Base-by-base conservation (phyloP, 2,113 vertebrate genomes). In the Pterocles orientalis region DNA sequence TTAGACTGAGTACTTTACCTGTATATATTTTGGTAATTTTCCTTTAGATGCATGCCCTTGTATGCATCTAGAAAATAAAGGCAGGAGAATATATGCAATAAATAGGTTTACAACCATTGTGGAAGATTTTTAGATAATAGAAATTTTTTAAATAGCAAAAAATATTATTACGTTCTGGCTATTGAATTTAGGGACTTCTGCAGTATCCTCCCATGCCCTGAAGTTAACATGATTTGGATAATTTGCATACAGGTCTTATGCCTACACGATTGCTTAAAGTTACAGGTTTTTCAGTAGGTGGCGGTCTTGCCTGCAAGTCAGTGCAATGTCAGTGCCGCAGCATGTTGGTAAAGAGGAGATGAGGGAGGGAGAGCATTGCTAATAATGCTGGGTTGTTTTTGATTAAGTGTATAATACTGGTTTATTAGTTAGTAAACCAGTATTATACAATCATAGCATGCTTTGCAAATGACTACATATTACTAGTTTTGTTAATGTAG, bases 241-340 rank as follows among this genome's bases (percentile, higher is more conserved):
- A 33, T 65, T 82, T 77, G 9, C 6, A 0, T 53, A 28, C 21
- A 69, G 34, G 7, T 71, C 29, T 69, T 53, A 17, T 17, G 43
- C 17, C 9, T 50, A 5, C 18, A 10, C 0, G 3, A 17, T 34
- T 64, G 17, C 29, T 28, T 62, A 11, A 51, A 54, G 28, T 19
- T 41, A 34, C 15, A 12, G 17, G 15, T 43, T 86, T 90, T 90
- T 93, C 70, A 1, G 64, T 88, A 95, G 93, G 58, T 95, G 95
- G 75, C 86, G 92, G 47, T 64, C 78, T 62, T 77, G 87, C 45
- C 53, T 79, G 11, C 33, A n/a, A 72, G 36, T 78, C 29, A 15
- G 8, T 14, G 33, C 10, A 13, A 4, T 26, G 17, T 34, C n/a
- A 7, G 6, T n/a, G 43, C 50, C 82, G 45, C 31, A 57, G 43